Base-by-base conservation (phyloP, 2,888 invertebrate genomes). In the Oxystoma pomonae region DNA sequence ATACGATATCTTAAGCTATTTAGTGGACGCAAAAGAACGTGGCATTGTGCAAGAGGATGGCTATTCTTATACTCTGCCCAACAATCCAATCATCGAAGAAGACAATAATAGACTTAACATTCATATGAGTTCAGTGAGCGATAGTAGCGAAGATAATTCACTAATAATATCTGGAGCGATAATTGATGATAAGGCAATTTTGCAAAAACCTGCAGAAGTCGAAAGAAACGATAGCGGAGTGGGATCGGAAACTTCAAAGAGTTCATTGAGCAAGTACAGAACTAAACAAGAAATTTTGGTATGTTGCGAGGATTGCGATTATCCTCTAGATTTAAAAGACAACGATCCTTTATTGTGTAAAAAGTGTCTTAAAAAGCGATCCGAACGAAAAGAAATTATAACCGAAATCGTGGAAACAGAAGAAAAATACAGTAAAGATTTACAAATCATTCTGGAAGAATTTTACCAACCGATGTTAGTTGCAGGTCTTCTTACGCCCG, bases 401-500 rank as follows among this genome's bases (percentile, higher is more conserved):
- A 91, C 91, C 1, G 97, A 97, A 83, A 94, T 97, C 66, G 92
- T 96, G 2, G 96, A 97, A 81, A 97, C 97, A 1, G 97, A 97
- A 81, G 90, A 95, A 76, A 97, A 96, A 76, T 97, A 97, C 77
- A 95, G 96, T 18, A 85, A 96, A 60, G 97, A 97, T 80, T 83
- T 97, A 72, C 90, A 92, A 77, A 96, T 97, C 63, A 91, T 97
- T 71, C 83, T 94, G 72, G 96, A 96, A 78, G 96, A 95, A 79
- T 94, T 95, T 78, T 92, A 93, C 77, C 90, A 91, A 74, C 96
- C 96, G 0, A 96, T 97, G 92, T 83, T 94, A 72, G 92, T 94
- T 50, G 96, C 96, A 62, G 96, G 96, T 59, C 83, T 96, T 60
- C 83, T 96, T 22, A 94, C 89, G n/a, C 90, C 90, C 70, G 96